Evolutionary conservation across 2,888 invertebrate genomes (phyloP).

Genomic region (Mythimna ferrago): DNA sequence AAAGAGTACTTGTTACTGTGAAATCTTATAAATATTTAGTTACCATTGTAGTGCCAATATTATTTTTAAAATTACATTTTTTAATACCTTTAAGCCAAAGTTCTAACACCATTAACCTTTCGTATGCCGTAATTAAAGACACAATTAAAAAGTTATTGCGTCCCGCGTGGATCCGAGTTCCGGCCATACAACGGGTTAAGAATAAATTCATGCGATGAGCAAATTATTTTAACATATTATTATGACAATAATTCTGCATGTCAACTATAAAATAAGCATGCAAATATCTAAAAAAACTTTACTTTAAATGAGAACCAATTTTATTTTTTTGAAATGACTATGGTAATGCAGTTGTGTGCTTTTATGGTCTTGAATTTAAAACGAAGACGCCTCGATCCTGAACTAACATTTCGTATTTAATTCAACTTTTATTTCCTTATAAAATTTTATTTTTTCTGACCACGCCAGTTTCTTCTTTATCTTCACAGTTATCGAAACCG

Average conservation of each 20-base stretch:
- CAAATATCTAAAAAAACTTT: background rate
- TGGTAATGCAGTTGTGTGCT: background rate
- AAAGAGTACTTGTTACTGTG: no score
- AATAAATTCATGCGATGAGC: background rate
- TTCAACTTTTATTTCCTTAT: background rate
- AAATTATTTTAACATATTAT: no score
- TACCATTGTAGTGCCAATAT: no score
- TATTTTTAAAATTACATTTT: background rate
- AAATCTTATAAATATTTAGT: no score
- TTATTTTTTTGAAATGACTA: background rate
- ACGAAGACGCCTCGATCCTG: background rate
- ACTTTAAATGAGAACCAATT: background rate
- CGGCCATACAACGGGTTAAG: no score
- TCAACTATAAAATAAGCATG: background rate
- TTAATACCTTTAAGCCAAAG: background rate
- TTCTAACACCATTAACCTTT: background rate
- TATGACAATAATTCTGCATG: background rate
- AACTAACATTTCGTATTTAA: background rate
- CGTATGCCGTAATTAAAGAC: no score
- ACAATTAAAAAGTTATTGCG: no score
- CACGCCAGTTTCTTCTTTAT: constrained; percentile 17
- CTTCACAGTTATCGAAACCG: constrained; percentile 24
- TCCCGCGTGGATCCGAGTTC: no score
- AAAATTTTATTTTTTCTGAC: constrained; percentile 15
- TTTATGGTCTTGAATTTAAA: constrained; percentile 15